Conservation (phyloP, 2,797 vertebrate species). For the Onychomys arenicola region DNA sequence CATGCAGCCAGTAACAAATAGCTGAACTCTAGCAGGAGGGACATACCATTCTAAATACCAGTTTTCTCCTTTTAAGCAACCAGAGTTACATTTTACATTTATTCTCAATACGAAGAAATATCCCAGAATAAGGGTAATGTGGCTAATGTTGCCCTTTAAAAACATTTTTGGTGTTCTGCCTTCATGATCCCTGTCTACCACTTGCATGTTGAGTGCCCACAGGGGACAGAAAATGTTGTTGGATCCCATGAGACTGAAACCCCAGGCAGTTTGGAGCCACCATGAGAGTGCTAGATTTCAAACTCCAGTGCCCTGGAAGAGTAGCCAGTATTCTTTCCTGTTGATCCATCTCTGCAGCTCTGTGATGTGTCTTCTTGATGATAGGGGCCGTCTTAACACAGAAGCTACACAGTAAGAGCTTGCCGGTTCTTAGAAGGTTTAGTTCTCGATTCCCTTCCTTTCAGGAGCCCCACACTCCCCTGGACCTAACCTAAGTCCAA, state of each 20-base stretch:
- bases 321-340: neutral
- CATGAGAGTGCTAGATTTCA: neutral
- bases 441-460: neutral
- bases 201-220: neutral
- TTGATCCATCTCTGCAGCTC: neutral
- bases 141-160: neutral
- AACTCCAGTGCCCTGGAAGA: neutral
- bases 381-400: neutral
- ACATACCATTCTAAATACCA: neutral
- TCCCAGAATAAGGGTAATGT: neutral
- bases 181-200: neutral
- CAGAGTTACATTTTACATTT: constrained; percentile 45
- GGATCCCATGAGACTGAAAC: neutral
- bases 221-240: neutral
- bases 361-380: neutral
- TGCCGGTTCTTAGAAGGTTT: neutral
- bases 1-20: constrained; percentile 3
- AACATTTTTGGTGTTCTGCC: neutral
- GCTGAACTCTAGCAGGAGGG: neutral
- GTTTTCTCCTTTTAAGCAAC: neutral
- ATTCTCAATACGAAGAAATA: neutral
- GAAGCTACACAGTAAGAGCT: neutral
- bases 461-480: neutral
- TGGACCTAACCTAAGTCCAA: neutral
- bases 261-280: neutral